Base-by-base conservation (phyloP, 2,797 vertebrate species). In the Rhabdophis nuchalis region DNA sequence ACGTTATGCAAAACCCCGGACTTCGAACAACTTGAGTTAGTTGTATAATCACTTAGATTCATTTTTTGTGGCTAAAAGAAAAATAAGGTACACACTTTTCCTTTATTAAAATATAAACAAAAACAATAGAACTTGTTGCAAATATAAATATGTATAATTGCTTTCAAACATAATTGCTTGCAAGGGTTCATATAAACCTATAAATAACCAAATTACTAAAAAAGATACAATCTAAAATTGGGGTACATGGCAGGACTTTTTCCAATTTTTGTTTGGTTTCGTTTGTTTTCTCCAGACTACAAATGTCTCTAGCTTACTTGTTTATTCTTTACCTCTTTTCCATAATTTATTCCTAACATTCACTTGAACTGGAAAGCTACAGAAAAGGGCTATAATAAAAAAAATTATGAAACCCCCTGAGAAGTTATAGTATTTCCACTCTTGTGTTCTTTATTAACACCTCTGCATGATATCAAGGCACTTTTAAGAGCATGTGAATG, bases 391-490 rank as follows among this genome's bases (percentile, higher is more conserved):
- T 29, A n/a, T 12, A 41, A 52, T 18, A 93, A 72, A 91, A 94
- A 93, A 27, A 2, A 61, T 12, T 16, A 85, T 61, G 36, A 89
- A 77, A 64, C 92, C 88, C 88, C 60, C 90, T 88, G 77, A 56
- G 13, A 0, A 56, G 2, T 64, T 88, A 16, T 86, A 92, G 16
- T 32, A 3, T 5, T 89, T 92, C 64, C 25, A 32, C 53, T 95
- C 36, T 91, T 94, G 87, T 92, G 88, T 90, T 88, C 90, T 91
- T 64, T 88, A 56, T 93, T 87, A 91, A 56, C 18, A 87, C 41
- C 25, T 5, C 5, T n/a, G 9, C 50, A 90, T 93, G 93, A 95
- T 92, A 95, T 94, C 92, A 94, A 95, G 90, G 91, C 86, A 89
- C 46, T 56, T 93, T 90, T 92, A 72, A 27, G 88, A 93, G 32